These are phyloP conservation scores for Pseudorhiza aurosa DNA, from an alignment of 30 jellyfish, hydroid and myxozoan genomes.

Conservation along the genomic window DNA sequence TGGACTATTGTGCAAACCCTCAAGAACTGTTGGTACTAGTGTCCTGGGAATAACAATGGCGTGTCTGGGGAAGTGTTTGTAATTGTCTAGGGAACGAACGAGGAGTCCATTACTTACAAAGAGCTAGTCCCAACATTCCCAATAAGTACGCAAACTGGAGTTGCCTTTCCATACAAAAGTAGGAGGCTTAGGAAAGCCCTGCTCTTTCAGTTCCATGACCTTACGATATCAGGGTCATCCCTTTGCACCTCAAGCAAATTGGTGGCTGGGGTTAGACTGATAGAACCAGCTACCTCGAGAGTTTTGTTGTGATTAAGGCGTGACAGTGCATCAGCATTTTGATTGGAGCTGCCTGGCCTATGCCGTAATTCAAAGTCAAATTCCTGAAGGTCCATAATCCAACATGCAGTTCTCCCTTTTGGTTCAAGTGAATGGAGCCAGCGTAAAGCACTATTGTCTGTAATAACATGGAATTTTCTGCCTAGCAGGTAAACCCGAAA, in stretches of 20 bases:
- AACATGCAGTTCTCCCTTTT: constrained; percentile 70
- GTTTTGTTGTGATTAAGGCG: constrained; percentile 41
- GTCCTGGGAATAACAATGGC: constrained; percentile 32
- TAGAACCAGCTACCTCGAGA: background rate
- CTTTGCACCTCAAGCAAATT: constrained; percentile 14
- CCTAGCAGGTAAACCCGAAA: constrained; percentile 56
- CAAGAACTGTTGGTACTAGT: constrained; percentile 38
- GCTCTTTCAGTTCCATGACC: constrained; percentile 17
- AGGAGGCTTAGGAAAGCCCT: constrained; percentile 31
- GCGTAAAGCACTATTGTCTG: constrained; percentile 61
- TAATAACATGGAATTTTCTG: constrained; percentile 3
- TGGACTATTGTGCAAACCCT: constrained; percentile 45
- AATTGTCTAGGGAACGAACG: constrained; percentile 6
- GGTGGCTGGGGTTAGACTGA: background rate
- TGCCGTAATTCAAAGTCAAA: constrained; percentile 33
- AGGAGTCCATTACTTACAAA: constrained; percentile 20
- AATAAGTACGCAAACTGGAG: constrained; percentile 41
- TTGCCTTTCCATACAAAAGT: constrained; percentile 23
- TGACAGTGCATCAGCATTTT: constrained; percentile 69
- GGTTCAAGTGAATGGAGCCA: constrained; percentile 62
- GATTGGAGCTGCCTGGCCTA: constrained; percentile 47
- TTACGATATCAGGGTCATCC: constrained; percentile 7
- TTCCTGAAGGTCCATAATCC: constrained; percentile 65
- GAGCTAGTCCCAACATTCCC: constrained; percentile 54
- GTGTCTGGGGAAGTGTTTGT: constrained; percentile 12